phyloP scores from a whole-genome alignment of 1,140 invertebrate species.

The Metaphire vulgaris region DNA sequence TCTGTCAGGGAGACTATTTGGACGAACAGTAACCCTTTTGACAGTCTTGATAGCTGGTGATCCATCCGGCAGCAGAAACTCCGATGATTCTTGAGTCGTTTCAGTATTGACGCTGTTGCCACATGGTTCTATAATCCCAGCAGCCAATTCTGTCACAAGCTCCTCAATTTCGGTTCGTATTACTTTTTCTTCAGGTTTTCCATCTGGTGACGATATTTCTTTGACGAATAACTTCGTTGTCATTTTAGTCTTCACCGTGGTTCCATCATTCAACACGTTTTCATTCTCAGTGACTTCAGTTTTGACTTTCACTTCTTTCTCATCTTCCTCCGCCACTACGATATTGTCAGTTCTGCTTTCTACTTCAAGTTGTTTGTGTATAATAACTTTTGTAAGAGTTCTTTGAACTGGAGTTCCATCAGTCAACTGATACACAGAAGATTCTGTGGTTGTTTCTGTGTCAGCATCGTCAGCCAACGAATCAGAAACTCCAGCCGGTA shows the following conservation, averaged over 20 bases:
- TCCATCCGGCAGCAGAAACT: not conserved
- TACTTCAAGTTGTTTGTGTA: not conserved
- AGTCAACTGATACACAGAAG: not conserved
- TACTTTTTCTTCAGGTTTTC: constrained; percentile 7
- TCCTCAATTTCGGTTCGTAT: not conserved
- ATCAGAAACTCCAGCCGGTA: constrained; percentile 16
- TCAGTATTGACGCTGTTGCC: not conserved
- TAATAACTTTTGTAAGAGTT: not conserved
- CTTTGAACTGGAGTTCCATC: not conserved
- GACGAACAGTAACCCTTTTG: not conserved
- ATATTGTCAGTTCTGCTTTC: too few species aligned
- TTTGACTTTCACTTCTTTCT: not conserved
- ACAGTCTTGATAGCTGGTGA: not conserved
- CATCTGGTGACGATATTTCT: constrained; percentile 39
- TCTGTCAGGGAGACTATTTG: too few species aligned
- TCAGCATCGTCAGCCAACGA: not conserved
- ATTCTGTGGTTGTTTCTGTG: not conserved
- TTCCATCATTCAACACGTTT: not conserved
- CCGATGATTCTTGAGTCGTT: not conserved
- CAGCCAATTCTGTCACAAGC: not conserved
- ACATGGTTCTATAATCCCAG: not conserved
- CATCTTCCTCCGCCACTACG: too few species aligned
- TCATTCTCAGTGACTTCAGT: not conserved
- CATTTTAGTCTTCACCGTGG: not conserved
- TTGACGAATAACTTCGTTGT: constrained; percentile 35